Evolutionary conservation across 2,888 invertebrate species (phyloP).

Genomic region (Gandaritis pyraliata): DNA sequence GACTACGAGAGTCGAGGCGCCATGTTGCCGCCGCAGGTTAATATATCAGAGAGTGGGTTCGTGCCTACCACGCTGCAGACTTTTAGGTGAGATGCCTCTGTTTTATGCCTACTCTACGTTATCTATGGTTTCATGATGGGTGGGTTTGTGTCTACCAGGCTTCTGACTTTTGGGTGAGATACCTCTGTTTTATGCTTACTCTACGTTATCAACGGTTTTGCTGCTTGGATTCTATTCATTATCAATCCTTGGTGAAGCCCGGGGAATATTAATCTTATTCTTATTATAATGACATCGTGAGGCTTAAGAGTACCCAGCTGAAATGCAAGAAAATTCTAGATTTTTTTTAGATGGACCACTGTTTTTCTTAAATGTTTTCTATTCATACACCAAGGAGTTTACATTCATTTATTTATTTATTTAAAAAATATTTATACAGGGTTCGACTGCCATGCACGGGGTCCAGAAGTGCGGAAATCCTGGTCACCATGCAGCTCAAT

Average conservation of each 20-base stretch:
- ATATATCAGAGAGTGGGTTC: slow-evolving; percentile 91
- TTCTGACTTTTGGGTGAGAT: slow-evolving; percentile 88
- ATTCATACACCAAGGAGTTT: no score
- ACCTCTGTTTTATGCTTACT: slow-evolving; percentile 11
- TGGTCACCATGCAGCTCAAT: slow-evolving; percentile 91
- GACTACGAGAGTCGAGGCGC: slow-evolving; percentile 91
- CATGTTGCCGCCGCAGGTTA: slow-evolving; percentile 91
- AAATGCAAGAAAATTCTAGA: no score
- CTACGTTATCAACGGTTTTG: not conserved
- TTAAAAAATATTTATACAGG: slow-evolving; percentile 58
- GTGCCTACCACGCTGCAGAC: slow-evolving; percentile 91
- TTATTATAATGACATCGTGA: no score
- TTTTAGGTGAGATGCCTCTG: slow-evolving; percentile 81
- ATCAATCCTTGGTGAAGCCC: no score
- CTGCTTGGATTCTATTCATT: no score
- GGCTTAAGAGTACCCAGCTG: no score
- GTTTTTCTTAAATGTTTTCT: no score
- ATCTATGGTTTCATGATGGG: slow-evolving; percentile 50
- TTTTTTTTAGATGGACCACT: no score
- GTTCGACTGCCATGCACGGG: slow-evolving; percentile 94
- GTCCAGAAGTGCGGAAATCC: slow-evolving; percentile 90
- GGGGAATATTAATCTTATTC: no score
- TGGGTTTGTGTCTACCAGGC: slow-evolving; percentile 90
- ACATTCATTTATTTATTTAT: no score
- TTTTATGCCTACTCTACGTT: slow-evolving; percentile 4